Evolutionary conservation across 2,888 invertebrate species (phyloP), one percentile per base, ranked within the genome.

Genomic region (Sphecodes monilicornis): DNA sequence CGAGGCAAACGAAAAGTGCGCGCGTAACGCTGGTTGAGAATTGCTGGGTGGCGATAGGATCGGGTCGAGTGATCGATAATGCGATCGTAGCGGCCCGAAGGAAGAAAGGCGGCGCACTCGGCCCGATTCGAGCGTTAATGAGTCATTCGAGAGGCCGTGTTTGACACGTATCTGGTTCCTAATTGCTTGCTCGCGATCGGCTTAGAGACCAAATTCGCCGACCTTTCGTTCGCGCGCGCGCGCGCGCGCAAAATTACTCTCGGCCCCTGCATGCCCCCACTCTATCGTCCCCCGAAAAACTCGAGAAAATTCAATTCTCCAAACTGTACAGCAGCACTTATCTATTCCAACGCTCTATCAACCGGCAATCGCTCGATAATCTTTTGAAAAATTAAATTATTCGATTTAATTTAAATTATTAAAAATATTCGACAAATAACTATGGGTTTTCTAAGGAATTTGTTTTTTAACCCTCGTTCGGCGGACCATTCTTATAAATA

Each of bases 11-110:
- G 46, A 13, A 43, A 57, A 26, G 5, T 6, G 32, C 2, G 32
- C 36, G 78, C 36, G 60, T 54, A 77, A 83, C 76, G 41, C 82
- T 66, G 72, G 75, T 76, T 84, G 85, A 79, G 84, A 85, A 73
- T 84, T 77, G 46, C 79, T 85, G 85, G 18, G 22, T 36, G 22
- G 60, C 64, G 80, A 85, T 78, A 85, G 77, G 77, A 85, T 85
- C 78, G 46, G 85, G 64, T 76, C 85, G 60, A 60, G 60, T 66
- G 85, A 76, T 85, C 86, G 57, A 86, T 85, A 81, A 76, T 81
- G 85, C 76, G 72, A 50, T 46, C 72, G 81, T 72, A 76, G 46
- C 36, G 66, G 46, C n/a, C 80, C n/a, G 78, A 78, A 78, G 60
- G 71, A 80, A 64, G 66, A 74, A 79, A 77, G 68, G 64, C 60